Percentiles rank a stretch among this genome's conserved stretches.
phyloP scores from a whole-genome alignment of 2,888 invertebrate species.

The Eristalis intricaria region DNA sequence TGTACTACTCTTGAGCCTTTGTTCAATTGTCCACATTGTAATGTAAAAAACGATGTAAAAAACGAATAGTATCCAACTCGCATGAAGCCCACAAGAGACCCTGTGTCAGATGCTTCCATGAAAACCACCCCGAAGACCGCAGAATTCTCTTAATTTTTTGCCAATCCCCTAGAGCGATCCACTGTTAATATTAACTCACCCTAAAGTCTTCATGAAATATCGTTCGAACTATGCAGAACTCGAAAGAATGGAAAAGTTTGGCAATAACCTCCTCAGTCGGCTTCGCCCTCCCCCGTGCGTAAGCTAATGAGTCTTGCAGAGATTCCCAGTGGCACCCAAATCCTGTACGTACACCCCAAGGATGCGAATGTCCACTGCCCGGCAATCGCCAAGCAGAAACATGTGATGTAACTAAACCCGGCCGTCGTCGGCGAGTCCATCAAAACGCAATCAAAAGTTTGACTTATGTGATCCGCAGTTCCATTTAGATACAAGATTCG shows the following conservation, averaged over 20 bases:
- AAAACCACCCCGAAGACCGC: too few species aligned
- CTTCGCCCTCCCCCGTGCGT: not conserved
- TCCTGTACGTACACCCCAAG: not conserved
- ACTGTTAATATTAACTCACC: too few species aligned
- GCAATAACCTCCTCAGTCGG: not conserved
- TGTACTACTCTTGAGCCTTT: too few species aligned
- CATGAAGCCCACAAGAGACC: too few species aligned
- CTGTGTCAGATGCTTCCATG: too few species aligned
- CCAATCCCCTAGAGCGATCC: too few species aligned
- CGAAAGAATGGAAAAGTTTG: not conserved
- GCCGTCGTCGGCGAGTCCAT: conserved; percentile 6
- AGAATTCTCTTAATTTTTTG: too few species aligned
- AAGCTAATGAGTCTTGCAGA: not conserved
- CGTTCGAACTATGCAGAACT: not conserved
- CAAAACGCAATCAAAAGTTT: conserved; percentile 58
- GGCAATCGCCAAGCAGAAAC: not conserved
- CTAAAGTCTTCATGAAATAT: too few species aligned
- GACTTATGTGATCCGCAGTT: conserved; percentile 26
- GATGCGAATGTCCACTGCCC: not conserved
- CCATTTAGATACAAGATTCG: conserved; percentile 44
- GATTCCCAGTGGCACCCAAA: not conserved
- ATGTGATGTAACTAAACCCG: not conserved
- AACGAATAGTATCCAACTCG: too few species aligned
- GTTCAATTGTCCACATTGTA: too few species aligned
- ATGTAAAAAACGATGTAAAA: too few species aligned